Evolutionary conservation across 2,113 vertebrate genomes (phyloP), one percentile per base, ranked within the genome.

Genomic region (Piaya cayana): DNA sequence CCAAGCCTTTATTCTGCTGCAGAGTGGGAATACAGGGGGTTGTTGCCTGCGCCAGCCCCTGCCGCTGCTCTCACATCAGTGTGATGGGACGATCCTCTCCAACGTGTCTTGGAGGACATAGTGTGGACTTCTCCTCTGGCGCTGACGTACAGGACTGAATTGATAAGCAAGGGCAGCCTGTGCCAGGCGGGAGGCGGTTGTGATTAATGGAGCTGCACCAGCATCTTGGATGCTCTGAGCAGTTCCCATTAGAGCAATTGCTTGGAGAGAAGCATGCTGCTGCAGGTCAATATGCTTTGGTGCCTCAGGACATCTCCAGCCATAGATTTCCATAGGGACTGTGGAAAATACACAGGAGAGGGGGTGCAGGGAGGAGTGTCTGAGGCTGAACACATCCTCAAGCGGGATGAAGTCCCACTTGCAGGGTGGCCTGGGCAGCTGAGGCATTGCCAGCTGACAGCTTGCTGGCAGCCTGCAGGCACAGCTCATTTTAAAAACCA

Each of bases 261-360:
- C 50, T 15, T 34, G 1, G 6, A 65, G 76, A n/a, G 55, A 20
- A 60, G 42, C 0, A 3, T 59, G 71, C 62, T 8, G 20, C 77
- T 15, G 50, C 68, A 12, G 42, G 9, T 26, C 67, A 3, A 5
- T 5, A 2, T 0, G 17, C 43, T 49, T 45, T 23, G 39, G 32
- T 52, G 45, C 59, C 26, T 49, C 16, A 10, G 55, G 67, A 65
- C 18, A 34, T 39, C 62, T 43, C 50, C 2, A 2, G 45, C 50
- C 60, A 1, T 0, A 19, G 37, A 80, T 43, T 42, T 19, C 53
- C 32, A 6, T 0, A 10, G 52, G 56, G 34, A 76, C 11, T 19
- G 9, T 0, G 8, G 65, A 52, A 45, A 87, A 63, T 0, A 4
- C 12, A 27, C 2, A 1, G 26, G 22, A 7, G 18, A 42, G 34